These are phyloP conservation scores for Melinaea menophilus DNA, from an alignment of 2,888 invertebrate genomes.

Conservation along the genomic window DNA sequence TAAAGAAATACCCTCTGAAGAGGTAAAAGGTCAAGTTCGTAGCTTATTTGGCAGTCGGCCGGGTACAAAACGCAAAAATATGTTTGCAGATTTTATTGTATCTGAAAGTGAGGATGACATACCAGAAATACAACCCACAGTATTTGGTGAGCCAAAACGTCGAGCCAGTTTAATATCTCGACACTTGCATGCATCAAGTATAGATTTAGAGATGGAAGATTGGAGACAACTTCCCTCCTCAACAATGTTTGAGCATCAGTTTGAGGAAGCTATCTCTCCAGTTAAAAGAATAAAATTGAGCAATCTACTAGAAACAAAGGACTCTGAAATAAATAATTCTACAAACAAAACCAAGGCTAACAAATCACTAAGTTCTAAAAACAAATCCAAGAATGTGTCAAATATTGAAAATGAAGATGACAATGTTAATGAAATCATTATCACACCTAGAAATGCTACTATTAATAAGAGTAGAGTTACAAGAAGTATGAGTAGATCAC, in stretches of 20 bases:
- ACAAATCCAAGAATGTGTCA: constrained; percentile 34
- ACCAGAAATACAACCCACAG: constrained; percentile 54
- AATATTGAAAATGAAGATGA: constrained; percentile 9
- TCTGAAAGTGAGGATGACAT: constrained; percentile 67
- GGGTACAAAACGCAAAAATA: constrained; percentile 56
- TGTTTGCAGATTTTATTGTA: constrained; percentile 58
- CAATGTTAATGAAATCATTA: background rate
- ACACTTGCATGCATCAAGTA: constrained; percentile 49
- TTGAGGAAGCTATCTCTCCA: constrained; percentile 45
- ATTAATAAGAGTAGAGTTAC: constrained; percentile 11
- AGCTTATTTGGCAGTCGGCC: constrained; percentile 55
- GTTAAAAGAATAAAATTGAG: constrained; percentile 48
- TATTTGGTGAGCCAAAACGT: constrained; percentile 44
- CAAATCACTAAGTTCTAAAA: constrained; percentile 37
- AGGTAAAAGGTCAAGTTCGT: constrained; percentile 44
- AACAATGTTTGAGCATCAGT: constrained; percentile 63
- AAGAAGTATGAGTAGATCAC: constrained; percentile 18
- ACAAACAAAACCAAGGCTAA: constrained; percentile 38
- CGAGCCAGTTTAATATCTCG: constrained; percentile 37
- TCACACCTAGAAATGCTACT: background rate
- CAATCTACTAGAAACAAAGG: constrained; percentile 44
- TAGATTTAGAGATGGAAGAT: constrained; percentile 64
- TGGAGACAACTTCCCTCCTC: constrained; percentile 67
- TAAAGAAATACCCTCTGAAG: constrained; percentile 39
- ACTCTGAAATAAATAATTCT: constrained; percentile 34